Base-by-base conservation (phyloP, 1,140 invertebrate genomes). In the Anastrepha obliqua region DNA sequence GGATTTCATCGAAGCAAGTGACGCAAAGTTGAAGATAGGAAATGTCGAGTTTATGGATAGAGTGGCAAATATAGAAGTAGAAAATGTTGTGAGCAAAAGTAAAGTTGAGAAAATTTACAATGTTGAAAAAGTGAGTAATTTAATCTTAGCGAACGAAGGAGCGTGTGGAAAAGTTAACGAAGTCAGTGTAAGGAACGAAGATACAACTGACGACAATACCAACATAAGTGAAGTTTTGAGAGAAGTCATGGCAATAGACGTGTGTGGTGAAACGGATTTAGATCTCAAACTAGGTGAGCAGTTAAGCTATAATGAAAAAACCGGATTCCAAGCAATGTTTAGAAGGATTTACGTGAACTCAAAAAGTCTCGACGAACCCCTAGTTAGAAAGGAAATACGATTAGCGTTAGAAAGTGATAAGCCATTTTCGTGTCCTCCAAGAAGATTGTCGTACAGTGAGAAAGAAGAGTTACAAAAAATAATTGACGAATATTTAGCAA, bases 401-500 rank as follows among this genome's bases (percentile, higher is more conserved):
- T 15, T 90, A 58, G 65, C 13, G 59, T 59, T 90, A 44, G 87
- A 78, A 17, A 87, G 88, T 20, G 86, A 89, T 9, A 89, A 89
- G 11, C 70, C 90, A n/a, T n/a, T n/a, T n/a, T n/a, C n/a, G n/a
- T n/a, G n/a, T n/a, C n/a, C n/a, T n/a, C n/a, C n/a, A n/a, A n/a
- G n/a, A n/a, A n/a, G n/a, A n/a, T n/a, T n/a, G n/a, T n/a, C n/a
- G 0, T 91, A 88, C 67, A 47, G 74, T 0, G 89, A 90, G 65
- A 90, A 89, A 87, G 74, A 89, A 86, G 67, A 89, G 42, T 51
- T 90, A 55, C 87, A 90, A 44, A 47, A 88, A 15, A 89, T 92
- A 39, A 70, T 92, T 20, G 89, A 91, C 86, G 89, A 90, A 7
- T 89, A 89, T 67, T 20, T 90, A 9, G 47, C 86, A 44, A 86